Percentiles rank a stretch among this genome's conserved stretches.
Evolutionary conservation across 2,113 vertebrate species (phyloP).

Genomic region (Vidua macroura): DNA sequence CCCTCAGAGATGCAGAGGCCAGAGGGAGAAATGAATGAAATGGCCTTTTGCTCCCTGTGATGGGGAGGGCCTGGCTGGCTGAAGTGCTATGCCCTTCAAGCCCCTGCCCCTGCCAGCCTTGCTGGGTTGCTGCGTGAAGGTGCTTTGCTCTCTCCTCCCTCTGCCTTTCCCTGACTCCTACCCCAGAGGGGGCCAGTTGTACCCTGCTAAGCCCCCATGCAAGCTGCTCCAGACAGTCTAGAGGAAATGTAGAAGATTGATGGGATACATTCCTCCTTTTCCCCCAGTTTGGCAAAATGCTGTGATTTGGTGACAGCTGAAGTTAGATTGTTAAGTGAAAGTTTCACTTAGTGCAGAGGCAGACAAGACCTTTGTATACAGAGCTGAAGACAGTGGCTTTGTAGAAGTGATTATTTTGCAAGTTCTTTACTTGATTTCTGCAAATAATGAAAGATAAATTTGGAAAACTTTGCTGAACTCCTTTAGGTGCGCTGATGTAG

Average conservation of each 20-base stretch:
- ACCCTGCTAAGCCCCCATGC: neutral
- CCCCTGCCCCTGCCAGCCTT: neutral
- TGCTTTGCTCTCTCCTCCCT: neutral
- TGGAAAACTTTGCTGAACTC: neutral
- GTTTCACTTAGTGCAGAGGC: neutral
- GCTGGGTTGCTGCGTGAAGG: rapidly evolving
- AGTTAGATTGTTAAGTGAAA: neutral
- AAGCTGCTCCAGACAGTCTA: neutral
- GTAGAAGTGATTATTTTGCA: neutral
- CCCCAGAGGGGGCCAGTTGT: neutral
- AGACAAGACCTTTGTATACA: neutral
- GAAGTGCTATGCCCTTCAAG: neutral
- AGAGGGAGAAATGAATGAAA: neutral
- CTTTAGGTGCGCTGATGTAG: neutral
- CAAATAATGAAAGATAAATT: neutral
- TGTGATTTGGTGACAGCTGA: neutral
- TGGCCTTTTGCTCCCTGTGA: neutral
- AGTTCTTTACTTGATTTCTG: neutral
- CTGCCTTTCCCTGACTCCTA: rapidly evolving
- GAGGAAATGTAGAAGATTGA: rapidly evolving
- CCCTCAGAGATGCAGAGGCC: neutral
- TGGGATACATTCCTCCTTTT: neutral
- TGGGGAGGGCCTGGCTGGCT: neutral
- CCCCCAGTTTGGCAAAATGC: neutral
- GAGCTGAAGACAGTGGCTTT: neutral